phyloP scores from a whole-genome alignment of 2,113 vertebrate species.

The Melanotaenia duboulayi region DNA sequence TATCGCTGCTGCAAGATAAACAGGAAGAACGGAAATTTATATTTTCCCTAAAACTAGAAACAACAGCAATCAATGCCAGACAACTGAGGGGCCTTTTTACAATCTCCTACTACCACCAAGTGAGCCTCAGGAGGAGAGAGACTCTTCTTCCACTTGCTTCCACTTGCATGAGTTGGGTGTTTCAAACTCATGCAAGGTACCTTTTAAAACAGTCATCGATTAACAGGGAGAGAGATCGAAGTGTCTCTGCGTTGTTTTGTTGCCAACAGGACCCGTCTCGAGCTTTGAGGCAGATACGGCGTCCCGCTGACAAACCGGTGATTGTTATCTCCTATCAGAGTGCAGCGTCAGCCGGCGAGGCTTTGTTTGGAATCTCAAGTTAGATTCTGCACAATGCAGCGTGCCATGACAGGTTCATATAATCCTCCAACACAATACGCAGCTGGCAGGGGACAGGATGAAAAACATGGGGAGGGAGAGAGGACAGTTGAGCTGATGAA shows the following conservation, averaged over 20 bases:
- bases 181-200: constrained; percentile 65
- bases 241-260: constrained; percentile 64
- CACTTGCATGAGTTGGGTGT: constrained; percentile 44
- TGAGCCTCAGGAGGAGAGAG: constrained; percentile 38
- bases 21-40: constrained; percentile 29
- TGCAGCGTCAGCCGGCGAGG: constrained; percentile 40
- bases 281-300: constrained; percentile 63
- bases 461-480: constrained; percentile 24
- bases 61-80: constrained; percentile 65
- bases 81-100: constrained; percentile 48
- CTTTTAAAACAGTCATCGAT: constrained; percentile 75
- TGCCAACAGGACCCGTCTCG: constrained; percentile 58
- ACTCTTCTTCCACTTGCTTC: constrained; percentile 53
- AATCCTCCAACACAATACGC: constrained; percentile 45
- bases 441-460: constrained; percentile 46
- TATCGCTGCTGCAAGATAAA: constrained; percentile 35
- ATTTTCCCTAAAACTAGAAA: constrained; percentile 50
- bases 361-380: constrained; percentile 67
- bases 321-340: constrained; percentile 74
- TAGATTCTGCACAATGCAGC: constrained; percentile 46
- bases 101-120: constrained; percentile 51
- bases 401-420: constrained; percentile 56
- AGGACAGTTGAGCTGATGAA: constrained; percentile 31
- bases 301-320: constrained; percentile 73
- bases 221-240: constrained; percentile 69